Conservation (phyloP, 1,140 invertebrate genomes). For the Dendrolimus punctatus region DNA sequence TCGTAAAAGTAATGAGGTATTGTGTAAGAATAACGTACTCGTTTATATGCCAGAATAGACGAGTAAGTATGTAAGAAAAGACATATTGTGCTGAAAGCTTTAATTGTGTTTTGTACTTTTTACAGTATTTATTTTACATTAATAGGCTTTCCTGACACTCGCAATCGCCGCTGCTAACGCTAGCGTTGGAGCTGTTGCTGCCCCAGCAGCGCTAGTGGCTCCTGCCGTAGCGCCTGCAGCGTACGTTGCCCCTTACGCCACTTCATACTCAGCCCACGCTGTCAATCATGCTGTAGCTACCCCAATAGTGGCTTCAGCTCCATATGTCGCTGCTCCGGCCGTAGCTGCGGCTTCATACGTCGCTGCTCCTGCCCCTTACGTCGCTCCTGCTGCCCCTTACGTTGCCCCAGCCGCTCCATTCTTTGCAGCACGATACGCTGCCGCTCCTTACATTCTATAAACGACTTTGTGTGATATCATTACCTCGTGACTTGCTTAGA, state of each 20-base stretch:
- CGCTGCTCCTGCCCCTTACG: slow-evolving; percentile 31
- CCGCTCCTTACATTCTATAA: slow-evolving; percentile 47
- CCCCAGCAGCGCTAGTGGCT: slow-evolving; percentile 57
- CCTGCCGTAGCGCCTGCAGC: slow-evolving; percentile 71
- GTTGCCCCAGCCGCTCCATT: slow-evolving; percentile 18
- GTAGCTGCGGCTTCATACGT: slow-evolving; percentile 19
- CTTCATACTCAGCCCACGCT: slow-evolving; percentile 75
- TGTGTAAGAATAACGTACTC: too few species aligned
- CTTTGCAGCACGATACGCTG: slow-evolving; percentile 33
- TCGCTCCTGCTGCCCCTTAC: slow-evolving; percentile 19
- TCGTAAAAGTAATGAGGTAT: too few species aligned
- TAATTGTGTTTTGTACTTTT: slow-evolving; percentile 7
- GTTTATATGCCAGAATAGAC: too few species aligned
- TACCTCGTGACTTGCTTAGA: slow-evolving; percentile 65
- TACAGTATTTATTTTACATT: slow-evolving; percentile 16
- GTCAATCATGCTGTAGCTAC: slow-evolving; percentile 76
- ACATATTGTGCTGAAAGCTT: too few species aligned
- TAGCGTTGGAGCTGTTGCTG: slow-evolving; percentile 42
- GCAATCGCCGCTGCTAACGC: slow-evolving; percentile 42
- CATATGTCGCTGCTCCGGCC: slow-evolving; percentile 32
- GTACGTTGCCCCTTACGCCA: slow-evolving; percentile 74
- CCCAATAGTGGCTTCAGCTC: slow-evolving; percentile 67
- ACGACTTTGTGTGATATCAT: slow-evolving; percentile 55
- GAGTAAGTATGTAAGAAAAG: too few species aligned
- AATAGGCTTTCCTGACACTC: slow-evolving; percentile 67